Percentiles rank a stretch among this genome's conserved stretches.
Evolutionary conservation across 2,888 invertebrate genomes (phyloP).

Genomic region (Cyclophora albipunctata): DNA sequence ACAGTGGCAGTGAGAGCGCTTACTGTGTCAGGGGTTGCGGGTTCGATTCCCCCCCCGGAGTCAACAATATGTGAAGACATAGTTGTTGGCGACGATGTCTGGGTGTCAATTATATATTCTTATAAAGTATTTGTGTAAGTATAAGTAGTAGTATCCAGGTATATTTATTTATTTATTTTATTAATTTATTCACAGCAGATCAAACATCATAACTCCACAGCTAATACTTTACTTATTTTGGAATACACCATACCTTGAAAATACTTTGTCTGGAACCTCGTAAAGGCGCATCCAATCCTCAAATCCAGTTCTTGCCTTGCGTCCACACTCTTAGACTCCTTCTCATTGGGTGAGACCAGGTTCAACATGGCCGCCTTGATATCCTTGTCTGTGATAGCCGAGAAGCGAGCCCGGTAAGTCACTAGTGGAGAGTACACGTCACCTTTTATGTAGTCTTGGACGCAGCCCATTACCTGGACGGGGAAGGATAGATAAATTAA

Average conservation of each 20-base stretch:
- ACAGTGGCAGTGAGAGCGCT: no score
- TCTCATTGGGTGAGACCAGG: slow-evolving; percentile 92
- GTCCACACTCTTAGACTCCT: slow-evolving; percentile 96
- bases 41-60: no score
- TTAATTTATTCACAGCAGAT: no score
- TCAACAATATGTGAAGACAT: no score
- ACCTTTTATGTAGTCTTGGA: slow-evolving; percentile 82
- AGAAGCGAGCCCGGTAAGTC: slow-evolving; percentile 94
- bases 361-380: slow-evolving; percentile 93
- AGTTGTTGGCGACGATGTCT: no score
- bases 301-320: slow-evolving; percentile 98
- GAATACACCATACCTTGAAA: slow-evolving; percentile 81
- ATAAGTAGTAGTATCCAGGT: no score
- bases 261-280: slow-evolving; percentile 97
- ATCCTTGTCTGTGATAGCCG: slow-evolving; percentile 98
- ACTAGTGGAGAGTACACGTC: slow-evolving; percentile 78
- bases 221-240: no score
- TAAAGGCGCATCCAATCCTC: slow-evolving; percentile 98
- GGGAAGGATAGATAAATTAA: background rate
- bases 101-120: no score
- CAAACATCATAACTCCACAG: no score
- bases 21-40: no score
- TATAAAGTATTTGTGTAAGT: no score
- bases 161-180: no score
- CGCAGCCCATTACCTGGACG: slow-evolving; percentile 80